Base-by-base conservation (phyloP, 2,888 invertebrate species). In the Halictus ligatus region DNA sequence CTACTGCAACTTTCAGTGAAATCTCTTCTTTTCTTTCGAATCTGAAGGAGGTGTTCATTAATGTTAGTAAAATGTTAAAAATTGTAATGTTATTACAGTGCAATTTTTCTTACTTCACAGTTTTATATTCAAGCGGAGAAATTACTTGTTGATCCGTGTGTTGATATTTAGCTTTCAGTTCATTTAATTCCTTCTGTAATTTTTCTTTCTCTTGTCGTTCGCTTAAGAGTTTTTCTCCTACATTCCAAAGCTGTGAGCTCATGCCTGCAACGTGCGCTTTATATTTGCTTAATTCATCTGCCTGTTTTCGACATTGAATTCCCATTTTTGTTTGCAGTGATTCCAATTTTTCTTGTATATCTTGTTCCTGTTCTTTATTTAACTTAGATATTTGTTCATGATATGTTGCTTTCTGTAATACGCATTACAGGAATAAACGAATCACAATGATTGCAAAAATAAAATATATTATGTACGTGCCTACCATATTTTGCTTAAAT, bases 401-500 rank as follows among this genome's bases (percentile, higher is more conserved):
- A 92, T 96, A 97, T 15, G 97, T 93, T 13, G 88, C 81, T 94
- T 95, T 95, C 95, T 95, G 84, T 25, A 92, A 90, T 48, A 76
- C 80, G 89, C 72, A 64, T 85, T 71, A 84, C 58, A 84, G 76
- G 75, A 83, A 50, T 81, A 81, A 83, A 58, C 73, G 48, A 29
- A 72, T 77, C 35, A 64, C 40, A 58, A 81, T 21, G 64, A 81
- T 80, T 75, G 46, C 54, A 75, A 86, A 75, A 83, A 73, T 71
- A 73, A 80, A 50, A 79, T 13, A 78, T 81, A 88, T 78, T 76
- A 83, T 48, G 29, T 29, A 73, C 80, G 15, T 83, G 75, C 84
- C 69, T 96, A 98, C 98, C 97, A 98, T 98, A 96, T 97, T 97
- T 77, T 96, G 96, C 94, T 98, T 98, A 96, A 98, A 97, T 94